phyloP scores from a whole-genome alignment of 1,140 invertebrate species.

The Pseudomyrmex cubaensis region DNA sequence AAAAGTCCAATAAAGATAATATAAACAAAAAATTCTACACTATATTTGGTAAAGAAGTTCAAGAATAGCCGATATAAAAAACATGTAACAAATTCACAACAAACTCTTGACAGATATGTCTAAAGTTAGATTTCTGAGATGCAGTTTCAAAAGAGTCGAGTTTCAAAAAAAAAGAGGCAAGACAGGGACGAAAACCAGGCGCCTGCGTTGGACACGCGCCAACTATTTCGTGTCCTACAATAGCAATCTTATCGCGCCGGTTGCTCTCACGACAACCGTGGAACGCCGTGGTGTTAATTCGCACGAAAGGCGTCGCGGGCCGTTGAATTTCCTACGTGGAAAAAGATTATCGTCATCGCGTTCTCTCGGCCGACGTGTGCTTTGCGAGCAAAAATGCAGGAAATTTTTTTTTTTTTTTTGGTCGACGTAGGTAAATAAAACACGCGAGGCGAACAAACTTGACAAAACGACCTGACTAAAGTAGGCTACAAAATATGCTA shows the following conservation, averaged over 20 bases:
- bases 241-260: conserved; percentile 56
- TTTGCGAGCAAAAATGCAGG: conserved; percentile 21
- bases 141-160: not conserved
- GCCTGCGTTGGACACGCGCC: conserved; percentile 43
- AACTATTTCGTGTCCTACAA: conserved; percentile 50
- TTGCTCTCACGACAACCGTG: conserved; percentile 32
- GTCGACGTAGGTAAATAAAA: not conserved
- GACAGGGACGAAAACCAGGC: conserved; percentile 13
- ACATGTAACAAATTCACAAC: not conserved
- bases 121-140: conserved; percentile 28
- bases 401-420: not conserved
- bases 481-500: no score
- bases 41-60: no score
- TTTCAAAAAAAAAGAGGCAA: conserved; percentile 21
- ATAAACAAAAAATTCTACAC: not conserved
- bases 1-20: not conserved
- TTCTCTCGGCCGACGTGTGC: not conserved
- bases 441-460: not conserved
- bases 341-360: not conserved
- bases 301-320: conserved; percentile 30
- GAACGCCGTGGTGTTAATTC: conserved; percentile 5
- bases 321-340: conserved; percentile 30
- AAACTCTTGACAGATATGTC: not conserved
- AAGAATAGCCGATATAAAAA: not conserved
- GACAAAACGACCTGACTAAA: no score